These are phyloP conservation scores for Drosophila nr. fundita DNA, from an alignment of 2,888 invertebrate species.

Conservation along the genomic window DNA sequence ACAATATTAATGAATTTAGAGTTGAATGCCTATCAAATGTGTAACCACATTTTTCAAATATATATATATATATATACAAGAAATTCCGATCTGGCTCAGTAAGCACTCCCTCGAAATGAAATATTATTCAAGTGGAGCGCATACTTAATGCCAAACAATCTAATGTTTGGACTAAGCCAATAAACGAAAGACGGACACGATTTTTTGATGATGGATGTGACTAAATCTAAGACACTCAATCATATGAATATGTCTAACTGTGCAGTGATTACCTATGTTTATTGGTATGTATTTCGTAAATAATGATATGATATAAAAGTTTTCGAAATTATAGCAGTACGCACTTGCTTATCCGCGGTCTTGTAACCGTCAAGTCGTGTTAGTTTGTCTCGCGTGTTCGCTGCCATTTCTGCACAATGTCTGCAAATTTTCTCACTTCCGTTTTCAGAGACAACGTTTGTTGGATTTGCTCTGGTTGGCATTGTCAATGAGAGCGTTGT, in stretches of 20 bases:
- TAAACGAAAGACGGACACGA: not conserved
- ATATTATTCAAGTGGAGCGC: not conserved
- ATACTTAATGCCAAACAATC: not conserved
- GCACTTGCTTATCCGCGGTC: slow-evolving; percentile 28
- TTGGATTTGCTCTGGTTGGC: slow-evolving; percentile 78
- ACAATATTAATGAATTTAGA: not conserved
- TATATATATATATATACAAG: not conserved
- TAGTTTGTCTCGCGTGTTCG: slow-evolving; percentile 59
- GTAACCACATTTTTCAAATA: not conserved
- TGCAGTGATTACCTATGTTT: not conserved
- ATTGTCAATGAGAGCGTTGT: slow-evolving; percentile 61
- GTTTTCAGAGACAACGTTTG: slow-evolving; percentile 58
- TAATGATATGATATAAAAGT: not conserved
- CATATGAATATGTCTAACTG: not conserved
- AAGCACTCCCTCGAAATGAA: not conserved
- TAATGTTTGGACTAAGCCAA: not conserved
- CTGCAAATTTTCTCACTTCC: slow-evolving; percentile 51
- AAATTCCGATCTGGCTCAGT: not conserved
- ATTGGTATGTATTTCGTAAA: not conserved
- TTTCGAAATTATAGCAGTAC: slow-evolving; percentile 35
- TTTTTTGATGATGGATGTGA: not conserved
- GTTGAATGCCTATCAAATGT: not conserved
- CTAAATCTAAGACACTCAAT: not conserved
- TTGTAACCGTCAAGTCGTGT: slow-evolving; percentile 29
- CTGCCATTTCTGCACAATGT: slow-evolving; percentile 25